Base-by-base conservation (phyloP, 2,888 invertebrate genomes). In the Patella pellucida region DNA sequence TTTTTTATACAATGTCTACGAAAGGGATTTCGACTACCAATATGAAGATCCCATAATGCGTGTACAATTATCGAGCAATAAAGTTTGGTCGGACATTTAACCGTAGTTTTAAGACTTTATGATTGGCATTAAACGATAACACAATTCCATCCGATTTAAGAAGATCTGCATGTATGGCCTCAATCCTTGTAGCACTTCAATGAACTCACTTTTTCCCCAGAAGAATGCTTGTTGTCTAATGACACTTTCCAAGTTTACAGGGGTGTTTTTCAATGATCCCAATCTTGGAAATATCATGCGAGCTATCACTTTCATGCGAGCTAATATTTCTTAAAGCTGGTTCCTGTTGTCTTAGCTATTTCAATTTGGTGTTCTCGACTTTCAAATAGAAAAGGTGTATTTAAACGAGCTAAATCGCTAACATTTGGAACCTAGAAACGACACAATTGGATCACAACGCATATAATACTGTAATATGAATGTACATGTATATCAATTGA, bases 111-210 rank as follows among this genome's bases (percentile, higher is more conserved):
- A 27, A 1, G 3, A 27, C 27, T 27, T 27, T 2, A 27, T 27
- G 27, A 27, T 27, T 5, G 31, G 31, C 5, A 41, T 41, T 41
- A 7, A 41, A 41, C 41, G 41, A 41, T 9, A 41, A 4, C 4
- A 31, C 41, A 0, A 41, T 41, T 41, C 9, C 41, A 41, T 41
- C 41, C 4, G 41, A 41, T 41, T 9, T 9, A 41, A 9, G 41
- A 41, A 7, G 41, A 41, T 41, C 41, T 41, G 41, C 31, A 16
- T 11, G 72, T 52, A 23, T 73, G 73, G 72, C n/a, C 72, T 23
- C 11, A 56, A 16, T 78, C 76, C 56, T 51, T 77, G 11, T n/a
- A 74, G 23, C 51, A 69, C 27, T 75, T 75, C 52, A 78, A 76
- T 71, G 75, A 75, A 16, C 62, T 52, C 12, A 31, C 27, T 50